Conservation (phyloP, 2,797 vertebrate species). For the Enteromius mattozi region DNA sequence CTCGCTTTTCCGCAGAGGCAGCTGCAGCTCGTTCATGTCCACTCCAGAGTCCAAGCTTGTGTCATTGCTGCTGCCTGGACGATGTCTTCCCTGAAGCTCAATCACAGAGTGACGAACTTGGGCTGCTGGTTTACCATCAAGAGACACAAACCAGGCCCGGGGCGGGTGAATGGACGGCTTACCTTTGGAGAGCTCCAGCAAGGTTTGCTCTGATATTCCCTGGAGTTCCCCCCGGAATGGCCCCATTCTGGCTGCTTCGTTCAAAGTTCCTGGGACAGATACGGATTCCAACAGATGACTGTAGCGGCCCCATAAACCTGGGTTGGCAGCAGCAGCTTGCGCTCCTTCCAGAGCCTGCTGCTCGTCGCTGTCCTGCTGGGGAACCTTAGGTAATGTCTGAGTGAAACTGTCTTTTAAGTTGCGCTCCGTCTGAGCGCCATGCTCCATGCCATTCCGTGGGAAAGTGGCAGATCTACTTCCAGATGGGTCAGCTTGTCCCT, state of each 20-base stretch:
- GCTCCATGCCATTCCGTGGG: constrained; percentile 87
- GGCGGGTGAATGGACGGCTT: constrained; percentile 86
- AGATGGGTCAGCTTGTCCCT: constrained; percentile 78
- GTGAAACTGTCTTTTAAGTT: constrained; percentile 83
- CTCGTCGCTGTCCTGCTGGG: constrained; percentile 78
- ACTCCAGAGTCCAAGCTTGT: constrained; percentile 96
- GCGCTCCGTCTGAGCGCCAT: constrained; percentile 81
- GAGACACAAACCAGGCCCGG: constrained; percentile 94
- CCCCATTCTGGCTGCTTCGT: constrained; percentile 89
- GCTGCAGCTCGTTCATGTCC: constrained; percentile 93
- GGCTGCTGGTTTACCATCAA: constrained; percentile 91
- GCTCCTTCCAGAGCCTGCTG: constrained; percentile 82
- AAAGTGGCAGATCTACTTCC: constrained; percentile 88
- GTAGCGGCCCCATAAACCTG: constrained; percentile 81
- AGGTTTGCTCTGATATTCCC: constrained; percentile 92
- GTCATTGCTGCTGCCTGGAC: constrained; percentile 89
- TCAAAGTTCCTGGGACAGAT: constrained; percentile 94
- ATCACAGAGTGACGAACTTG: constrained; percentile 95
- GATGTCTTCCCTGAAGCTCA: constrained; percentile 87
- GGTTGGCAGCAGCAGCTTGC: constrained; percentile 79
- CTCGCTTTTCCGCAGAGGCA: constrained; percentile 82
- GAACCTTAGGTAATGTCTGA: constrained; percentile 88
- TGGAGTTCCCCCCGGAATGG: constrained; percentile 88
- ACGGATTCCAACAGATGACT: constrained; percentile 91
- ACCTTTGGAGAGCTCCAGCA: constrained; percentile 88